Evolutionary conservation across 2,113 vertebrate species (phyloP), one percentile per base, ranked within the genome.

Genomic region (Hiodon tergisus): DNA sequence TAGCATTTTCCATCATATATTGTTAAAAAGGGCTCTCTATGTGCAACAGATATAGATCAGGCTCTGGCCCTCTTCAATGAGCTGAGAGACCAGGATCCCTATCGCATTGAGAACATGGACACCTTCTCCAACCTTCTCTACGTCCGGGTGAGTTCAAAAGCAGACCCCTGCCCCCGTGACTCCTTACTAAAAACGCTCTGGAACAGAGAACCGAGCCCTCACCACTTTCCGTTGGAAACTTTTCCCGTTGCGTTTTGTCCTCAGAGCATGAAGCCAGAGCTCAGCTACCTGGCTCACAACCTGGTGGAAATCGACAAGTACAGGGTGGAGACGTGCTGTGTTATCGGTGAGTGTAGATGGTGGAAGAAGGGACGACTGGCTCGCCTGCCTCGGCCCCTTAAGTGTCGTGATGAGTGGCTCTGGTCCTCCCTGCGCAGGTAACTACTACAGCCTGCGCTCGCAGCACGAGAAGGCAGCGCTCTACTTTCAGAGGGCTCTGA

Each of bases 241-340:
- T 4, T 50, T 14, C 66, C 16, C 13, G n/a, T n/a, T 2, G 9
- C 52, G 16, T 68, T 68, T 52, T 77, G 68, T 85, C 83, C 57
- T 55, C 87, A 99, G 97, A 95, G 94, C 86, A 98, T 98, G 94
- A 98, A 99, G 82, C 96, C 97, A 50, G 97, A 99, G 81, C 86
- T 99, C 83, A 98, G 97, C 84, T 99, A 97, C 83, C 84, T 99
- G 85, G 97, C 97, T 48, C 97, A 99, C 85, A 99, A 97, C 81
- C 91, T 99, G 71, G 98, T 97, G 84, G 97, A 99, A 81, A 99
- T 99, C 67, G 97, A 99, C 91, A 99, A 99, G 85, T 99, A 99
- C 75, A 90, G 97, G 83, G 97, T 99, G 81, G 97, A 99, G 88
- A 99, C 97, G 0, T 99, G 97, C 86, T 99, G 97, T 74, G 97